phyloP scores from a whole-genome alignment of 2,113 vertebrate species.

The Pavo muticus region DNA sequence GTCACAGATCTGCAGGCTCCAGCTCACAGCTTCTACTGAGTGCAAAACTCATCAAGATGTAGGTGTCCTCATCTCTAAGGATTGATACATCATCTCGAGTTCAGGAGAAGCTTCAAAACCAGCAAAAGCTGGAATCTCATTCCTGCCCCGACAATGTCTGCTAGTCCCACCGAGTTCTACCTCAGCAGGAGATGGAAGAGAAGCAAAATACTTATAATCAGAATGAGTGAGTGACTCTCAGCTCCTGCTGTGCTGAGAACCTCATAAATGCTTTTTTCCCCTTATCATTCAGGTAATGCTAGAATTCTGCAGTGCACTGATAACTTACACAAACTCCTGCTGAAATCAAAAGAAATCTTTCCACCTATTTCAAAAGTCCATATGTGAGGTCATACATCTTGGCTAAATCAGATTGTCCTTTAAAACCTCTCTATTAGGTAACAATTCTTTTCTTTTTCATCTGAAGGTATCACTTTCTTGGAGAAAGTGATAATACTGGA shows the following conservation, averaged over 20 bases:
- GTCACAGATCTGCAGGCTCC: neutral
- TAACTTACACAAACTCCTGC: neutral
- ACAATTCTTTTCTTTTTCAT: neutral
- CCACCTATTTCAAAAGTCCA: neutral
- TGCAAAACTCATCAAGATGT: neutral
- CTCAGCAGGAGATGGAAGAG: neutral
- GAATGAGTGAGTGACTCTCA: neutral
- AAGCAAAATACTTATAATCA: conserved; percentile 4
- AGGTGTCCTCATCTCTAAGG: neutral
- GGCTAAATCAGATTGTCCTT: neutral
- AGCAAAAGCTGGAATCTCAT: neutral
- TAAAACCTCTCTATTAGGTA: conserved; percentile 26
- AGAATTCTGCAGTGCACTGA: neutral
- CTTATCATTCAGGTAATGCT: neutral
- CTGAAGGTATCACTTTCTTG: neutral
- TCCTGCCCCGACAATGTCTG: neutral
- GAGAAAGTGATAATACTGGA: neutral
- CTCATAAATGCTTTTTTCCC: neutral
- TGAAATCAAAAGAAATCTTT: conserved; percentile 22
- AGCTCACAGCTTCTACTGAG: neutral
- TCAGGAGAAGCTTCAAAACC: neutral
- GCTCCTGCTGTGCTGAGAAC: neutral
- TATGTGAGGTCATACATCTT: neutral
- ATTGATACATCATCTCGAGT: neutral
- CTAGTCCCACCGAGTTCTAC: neutral